Evolutionary conservation across 2,797 vertebrate genomes (phyloP).

Genomic region (Iguana delicatissima): DNA sequence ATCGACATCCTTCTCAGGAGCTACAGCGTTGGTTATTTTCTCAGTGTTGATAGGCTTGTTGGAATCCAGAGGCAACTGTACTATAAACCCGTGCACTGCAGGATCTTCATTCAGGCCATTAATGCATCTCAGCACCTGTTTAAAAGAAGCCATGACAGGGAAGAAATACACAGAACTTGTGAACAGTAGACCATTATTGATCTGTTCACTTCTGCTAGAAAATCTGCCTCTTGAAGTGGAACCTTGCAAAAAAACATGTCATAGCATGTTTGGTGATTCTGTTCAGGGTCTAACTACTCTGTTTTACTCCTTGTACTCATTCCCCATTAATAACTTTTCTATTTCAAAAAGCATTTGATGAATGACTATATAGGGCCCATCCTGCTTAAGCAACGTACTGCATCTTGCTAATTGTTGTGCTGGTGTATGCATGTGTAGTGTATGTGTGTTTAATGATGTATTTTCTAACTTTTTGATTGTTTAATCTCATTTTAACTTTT

Average conservation of each 20-base stretch:
- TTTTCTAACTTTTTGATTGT: no score
- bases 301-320: neutral
- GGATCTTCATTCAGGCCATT: slow-evolving; percentile 90
- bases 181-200: neutral
- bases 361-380: no score
- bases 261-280: neutral
- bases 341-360: no score
- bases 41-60: slow-evolving; percentile 91
- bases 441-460: no score
- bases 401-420: no score
- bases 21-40: slow-evolving; percentile 90
- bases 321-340: neutral
- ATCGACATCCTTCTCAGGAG: slow-evolving; percentile 95
- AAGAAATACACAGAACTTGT: neutral
- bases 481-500: no score
- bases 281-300: neutral
- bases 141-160: slow-evolving; percentile 9
- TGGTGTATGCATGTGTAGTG: no score
- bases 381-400: no score
- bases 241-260: neutral
- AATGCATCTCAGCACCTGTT: slow-evolving; percentile 90
- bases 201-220: neutral
- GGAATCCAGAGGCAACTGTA: slow-evolving; percentile 95
- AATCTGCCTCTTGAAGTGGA: neutral
- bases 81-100: slow-evolving; percentile 92